phyloP scores from a whole-genome alignment of 1,140 invertebrate genomes.

The Aleiodes sp. region DNA sequence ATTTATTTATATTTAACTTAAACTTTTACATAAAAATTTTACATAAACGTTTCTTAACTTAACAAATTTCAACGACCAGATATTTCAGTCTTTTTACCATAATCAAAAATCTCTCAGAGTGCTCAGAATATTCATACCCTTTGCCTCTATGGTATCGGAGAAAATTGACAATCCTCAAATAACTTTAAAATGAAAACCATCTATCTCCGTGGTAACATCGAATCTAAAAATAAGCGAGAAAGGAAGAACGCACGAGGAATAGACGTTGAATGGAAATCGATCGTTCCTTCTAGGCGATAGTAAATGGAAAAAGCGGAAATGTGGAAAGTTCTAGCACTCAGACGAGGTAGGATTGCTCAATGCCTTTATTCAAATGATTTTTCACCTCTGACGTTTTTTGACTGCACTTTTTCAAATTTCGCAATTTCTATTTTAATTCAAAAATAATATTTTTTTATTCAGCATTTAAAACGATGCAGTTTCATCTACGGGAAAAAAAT shows the following conservation, averaged over 20 bases:
- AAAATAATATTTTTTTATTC: too few species aligned
- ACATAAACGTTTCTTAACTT: too few species aligned
- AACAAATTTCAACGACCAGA: too few species aligned
- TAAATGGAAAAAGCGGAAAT: conserved; percentile 32
- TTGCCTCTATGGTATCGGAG: not conserved
- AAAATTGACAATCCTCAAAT: not conserved
- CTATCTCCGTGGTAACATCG: not conserved
- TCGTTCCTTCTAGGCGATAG: conserved; percentile 34
- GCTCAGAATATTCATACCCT: not conserved
- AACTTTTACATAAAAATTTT: too few species aligned
- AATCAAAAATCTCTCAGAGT: too few species aligned
- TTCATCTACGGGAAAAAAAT: too few species aligned
- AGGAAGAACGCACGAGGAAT: not conserved
- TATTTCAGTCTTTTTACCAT: not conserved
- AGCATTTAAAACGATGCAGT: too few species aligned
- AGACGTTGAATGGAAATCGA: not conserved
- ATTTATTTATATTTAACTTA: too few species aligned
- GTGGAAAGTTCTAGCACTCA: not conserved
- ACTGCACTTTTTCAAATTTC: too few species aligned
- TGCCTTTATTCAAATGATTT: not conserved
- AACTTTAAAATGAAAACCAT: not conserved
- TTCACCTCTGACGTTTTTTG: not conserved
- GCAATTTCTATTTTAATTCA: conserved; percentile 32
- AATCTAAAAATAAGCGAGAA: too few species aligned
- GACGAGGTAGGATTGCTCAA: not conserved